Evolutionary conservation across 1,140 invertebrate species (phyloP).

Genomic region (Galendromus occidentalis): DNA sequence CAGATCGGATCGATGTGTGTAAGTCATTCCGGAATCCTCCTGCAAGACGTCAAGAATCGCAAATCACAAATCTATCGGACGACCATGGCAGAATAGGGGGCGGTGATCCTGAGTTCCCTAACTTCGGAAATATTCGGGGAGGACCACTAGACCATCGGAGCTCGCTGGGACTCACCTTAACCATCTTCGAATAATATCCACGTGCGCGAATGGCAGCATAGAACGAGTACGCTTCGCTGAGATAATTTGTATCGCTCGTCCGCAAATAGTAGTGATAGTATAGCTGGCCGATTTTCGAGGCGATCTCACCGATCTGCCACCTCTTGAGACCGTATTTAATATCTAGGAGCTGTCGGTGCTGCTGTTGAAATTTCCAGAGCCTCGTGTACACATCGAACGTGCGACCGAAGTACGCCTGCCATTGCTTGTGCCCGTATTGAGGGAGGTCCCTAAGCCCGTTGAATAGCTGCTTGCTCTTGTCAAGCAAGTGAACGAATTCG

Average conservation of each 20-base stretch:
- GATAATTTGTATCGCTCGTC: slow-evolving; percentile 85
- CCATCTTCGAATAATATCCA: slow-evolving; percentile 66
- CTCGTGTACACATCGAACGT: slow-evolving; percentile 97
- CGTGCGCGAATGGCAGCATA: slow-evolving; percentile 82
- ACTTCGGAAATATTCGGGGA: too few species aligned
- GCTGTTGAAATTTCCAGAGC: slow-evolving; percentile 95
- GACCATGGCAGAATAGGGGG: too few species aligned
- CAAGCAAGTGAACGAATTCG: slow-evolving; percentile 86
- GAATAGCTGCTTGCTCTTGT: slow-evolving; percentile 92
- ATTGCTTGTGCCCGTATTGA: slow-evolving; percentile 91
- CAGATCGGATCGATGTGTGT: slow-evolving; percentile 46
- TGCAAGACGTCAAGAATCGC: too few species aligned
- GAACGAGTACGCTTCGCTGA: slow-evolving; percentile 87
- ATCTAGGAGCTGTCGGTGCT: slow-evolving; percentile 70
- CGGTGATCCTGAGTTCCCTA: too few species aligned
- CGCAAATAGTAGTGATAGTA: slow-evolving; percentile 80
- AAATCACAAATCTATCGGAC: too few species aligned
- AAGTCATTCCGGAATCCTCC: background rate
- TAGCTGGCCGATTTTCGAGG: slow-evolving; percentile 92
- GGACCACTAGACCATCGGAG: too few species aligned
- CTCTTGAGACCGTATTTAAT: slow-evolving; percentile 83
- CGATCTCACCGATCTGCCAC: slow-evolving; percentile 97
- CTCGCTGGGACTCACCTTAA: background rate
- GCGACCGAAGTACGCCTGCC: slow-evolving; percentile 89
- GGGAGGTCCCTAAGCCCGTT: slow-evolving; percentile 85